Base-by-base conservation (phyloP, 2,888 invertebrate genomes). In the Tenodera sinensis region DNA sequence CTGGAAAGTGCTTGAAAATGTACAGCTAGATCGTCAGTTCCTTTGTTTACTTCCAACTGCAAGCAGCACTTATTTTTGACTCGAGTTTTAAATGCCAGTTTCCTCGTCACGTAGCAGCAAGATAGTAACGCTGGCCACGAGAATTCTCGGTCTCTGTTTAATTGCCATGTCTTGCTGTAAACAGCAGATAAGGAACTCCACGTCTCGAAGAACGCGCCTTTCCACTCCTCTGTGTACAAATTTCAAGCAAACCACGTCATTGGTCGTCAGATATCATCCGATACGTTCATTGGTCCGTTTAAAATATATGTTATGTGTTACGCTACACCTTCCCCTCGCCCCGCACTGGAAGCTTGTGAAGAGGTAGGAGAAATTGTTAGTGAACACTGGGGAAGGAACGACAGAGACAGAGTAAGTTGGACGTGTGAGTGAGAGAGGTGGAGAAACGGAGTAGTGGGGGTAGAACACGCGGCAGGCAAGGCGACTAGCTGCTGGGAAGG, bases 151-250 rank as follows among this genome's bases (percentile, higher is more conserved):
- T 71, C 54, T 71, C 54, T 71, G 15, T 71, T 71, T 71, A 15
- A 71, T 71, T 71, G 54, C 54, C 54, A 71, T 71, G 54, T 71
- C 54, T 42, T 12, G 54, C 6, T 71, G 54, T 71, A 71, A 71
- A 71, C 54, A 71, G 54, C 54, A 71, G 54, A 71, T 71, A 71
- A 71, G 54, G 54, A 54, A 71, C 54, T 71, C 25, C 54, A 71
- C 54, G 54, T 71, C 54, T 71, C 54, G 54, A 15, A 71, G 54
- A 71, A 71, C 93, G 94, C 12, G 92, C 91, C 87, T 92, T 92
- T 42, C 42, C 42, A 42, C 42, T 9, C 42, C 42, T 9, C 42
- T 42, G 12, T 42, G 42, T 42, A 42, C 42, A 42, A 42, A 42
- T 42, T 42, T 27, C n/a, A 34, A 34, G 28, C 28, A 34, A 85